A percentile compares a stretch with the other conserved stretches of the same genome.
Conservation (phyloP, 2,888 invertebrate species). For the Hoplodrina ambigua region DNA sequence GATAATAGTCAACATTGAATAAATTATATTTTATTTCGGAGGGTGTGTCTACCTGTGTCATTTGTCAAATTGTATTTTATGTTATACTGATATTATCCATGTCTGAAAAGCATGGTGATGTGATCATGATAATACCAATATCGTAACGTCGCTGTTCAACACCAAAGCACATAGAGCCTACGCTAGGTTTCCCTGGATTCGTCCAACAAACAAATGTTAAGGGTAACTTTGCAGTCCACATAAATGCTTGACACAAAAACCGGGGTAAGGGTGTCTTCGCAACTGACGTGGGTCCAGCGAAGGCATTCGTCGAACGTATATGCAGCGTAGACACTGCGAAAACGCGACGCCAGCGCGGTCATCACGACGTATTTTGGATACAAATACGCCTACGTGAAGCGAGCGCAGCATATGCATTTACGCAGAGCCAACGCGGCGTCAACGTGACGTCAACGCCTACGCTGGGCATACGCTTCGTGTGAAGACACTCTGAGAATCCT, state of each 20-base stretch:
- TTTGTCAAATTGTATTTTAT: slow-evolving; percentile 20
- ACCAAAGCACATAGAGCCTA: slow-evolving; percentile 37
- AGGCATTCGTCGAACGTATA: slow-evolving; percentile 30
- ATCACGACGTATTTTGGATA: slow-evolving; percentile 20
- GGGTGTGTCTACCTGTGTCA: slow-evolving; percentile 7
- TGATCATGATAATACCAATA: slow-evolving; percentile 4
- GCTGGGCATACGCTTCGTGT: slow-evolving; percentile 21
- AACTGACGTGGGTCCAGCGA: slow-evolving; percentile 34
- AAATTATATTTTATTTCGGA: neutral
- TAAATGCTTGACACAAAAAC: slow-evolving; percentile 40
- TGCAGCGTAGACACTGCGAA: slow-evolving; percentile 19
- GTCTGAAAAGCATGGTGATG: slow-evolving; percentile 19
- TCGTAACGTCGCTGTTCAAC: slow-evolving; percentile 20
- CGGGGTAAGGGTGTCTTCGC: slow-evolving; percentile 44
- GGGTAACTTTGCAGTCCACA: slow-evolving; percentile 24
- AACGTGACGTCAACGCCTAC: slow-evolving; percentile 17
- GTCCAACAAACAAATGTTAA: slow-evolving; percentile 14
- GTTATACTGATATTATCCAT: slow-evolving; percentile 10
- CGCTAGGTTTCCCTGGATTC: slow-evolving; percentile 9
- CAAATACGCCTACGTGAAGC: slow-evolving; percentile 16
- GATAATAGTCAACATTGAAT: neutral
- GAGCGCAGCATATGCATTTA: slow-evolving; percentile 24
- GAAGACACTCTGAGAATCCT: slow-evolving; percentile 37
- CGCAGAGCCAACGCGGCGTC: slow-evolving; percentile 15
- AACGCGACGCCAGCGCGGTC: slow-evolving; percentile 29